Evolutionary conservation across 2,888 invertebrate species (phyloP).

Genomic region (Polymixis flavicincta): DNA sequence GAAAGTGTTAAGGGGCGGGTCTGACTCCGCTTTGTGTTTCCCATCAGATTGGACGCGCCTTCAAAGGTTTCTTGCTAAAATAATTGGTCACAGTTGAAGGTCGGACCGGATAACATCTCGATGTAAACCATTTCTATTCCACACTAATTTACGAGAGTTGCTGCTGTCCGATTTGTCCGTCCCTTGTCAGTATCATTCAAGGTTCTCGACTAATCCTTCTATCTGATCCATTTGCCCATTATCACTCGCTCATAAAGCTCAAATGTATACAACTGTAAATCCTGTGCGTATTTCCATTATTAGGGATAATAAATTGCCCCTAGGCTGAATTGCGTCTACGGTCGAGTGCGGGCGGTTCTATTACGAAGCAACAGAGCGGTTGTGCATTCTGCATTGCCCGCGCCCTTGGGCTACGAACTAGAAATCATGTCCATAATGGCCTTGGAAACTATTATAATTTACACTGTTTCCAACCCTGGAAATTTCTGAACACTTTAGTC

Average conservation of each 20-base stretch:
- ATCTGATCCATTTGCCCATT: constrained; percentile 49
- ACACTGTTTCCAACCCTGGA: constrained; percentile 42
- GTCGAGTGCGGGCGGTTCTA: constrained; percentile 54
- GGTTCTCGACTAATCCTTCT: constrained; percentile 27
- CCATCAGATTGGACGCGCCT: constrained; percentile 47
- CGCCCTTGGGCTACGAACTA: constrained; percentile 60
- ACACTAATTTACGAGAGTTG: constrained; percentile 33
- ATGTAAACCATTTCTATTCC: constrained; percentile 46
- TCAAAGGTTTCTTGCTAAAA: constrained; percentile 56
- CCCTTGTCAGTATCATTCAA: constrained; percentile 27
- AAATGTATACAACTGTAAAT: constrained; percentile 47
- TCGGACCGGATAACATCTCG: constrained; percentile 48
- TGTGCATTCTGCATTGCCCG: constrained; percentile 59
- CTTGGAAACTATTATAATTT: constrained; percentile 60
- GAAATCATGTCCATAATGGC: constrained; percentile 55
- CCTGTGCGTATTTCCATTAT: constrained; percentile 53
- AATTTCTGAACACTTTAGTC: constrained; percentile 36
- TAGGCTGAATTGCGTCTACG: constrained; percentile 55
- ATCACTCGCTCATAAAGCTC: constrained; percentile 43
- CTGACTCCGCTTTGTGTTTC: constrained; percentile 21
- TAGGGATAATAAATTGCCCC: constrained; percentile 56
- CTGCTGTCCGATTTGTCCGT: constrained; percentile 32
- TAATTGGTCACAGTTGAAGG: constrained; percentile 55
- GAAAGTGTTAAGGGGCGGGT: constrained; percentile 50
- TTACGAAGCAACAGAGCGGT: constrained; percentile 53